Base-by-base conservation (phyloP, 2,797 vertebrate genomes). In the Girardinus metallicus region DNA sequence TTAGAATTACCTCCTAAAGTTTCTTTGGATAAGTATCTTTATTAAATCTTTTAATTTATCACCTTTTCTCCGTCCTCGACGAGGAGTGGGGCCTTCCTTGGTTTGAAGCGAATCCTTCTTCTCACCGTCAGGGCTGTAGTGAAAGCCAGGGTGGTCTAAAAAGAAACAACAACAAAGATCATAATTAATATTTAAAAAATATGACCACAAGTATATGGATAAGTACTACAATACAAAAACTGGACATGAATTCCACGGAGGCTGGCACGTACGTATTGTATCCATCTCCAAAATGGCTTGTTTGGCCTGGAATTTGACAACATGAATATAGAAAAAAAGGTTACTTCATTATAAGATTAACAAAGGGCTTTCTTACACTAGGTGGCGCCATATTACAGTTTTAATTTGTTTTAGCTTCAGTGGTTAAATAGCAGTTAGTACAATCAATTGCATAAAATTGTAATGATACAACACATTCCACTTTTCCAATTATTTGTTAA, bases 261-360 rank as follows among this genome's bases (percentile, higher is more conserved):
- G 76, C 31, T 49, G 31, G 4, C 60, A 98, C 98, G 99, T 96
- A 99, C 98, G 96, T 89, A 97, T 96, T 60, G 97, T 97, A 93
- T 99, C 98, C 98, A 99, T 99, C 93, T 99, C 98, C 55, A 99
- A 93, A 96, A 99, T 99, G 51, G 98, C 98, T 95, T 99, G 98
- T 79, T 99, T 99, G 85, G 98, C 98, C 98, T 99, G 88, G 16
- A 92, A 86, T 76, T 55, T 36, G 94, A 95, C 4, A 43, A 75
- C 4, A 78, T 31, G 9, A 34, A 36, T 36, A 39, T 13, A 26
- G 26, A 62, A 16, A n/a, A n/a, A n/a, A 55, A 12, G 76, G 13
- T 76, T 77, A 5, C 66, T 41, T 5, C 53, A 5, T 68, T 71
- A 73, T 49, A 16, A 12, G 26, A 47, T 11, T 23, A 31, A 26